Base-by-base conservation (phyloP, 53 echinoderm and acorn worm genomes). In the Hippasteria phrygiana region DNA sequence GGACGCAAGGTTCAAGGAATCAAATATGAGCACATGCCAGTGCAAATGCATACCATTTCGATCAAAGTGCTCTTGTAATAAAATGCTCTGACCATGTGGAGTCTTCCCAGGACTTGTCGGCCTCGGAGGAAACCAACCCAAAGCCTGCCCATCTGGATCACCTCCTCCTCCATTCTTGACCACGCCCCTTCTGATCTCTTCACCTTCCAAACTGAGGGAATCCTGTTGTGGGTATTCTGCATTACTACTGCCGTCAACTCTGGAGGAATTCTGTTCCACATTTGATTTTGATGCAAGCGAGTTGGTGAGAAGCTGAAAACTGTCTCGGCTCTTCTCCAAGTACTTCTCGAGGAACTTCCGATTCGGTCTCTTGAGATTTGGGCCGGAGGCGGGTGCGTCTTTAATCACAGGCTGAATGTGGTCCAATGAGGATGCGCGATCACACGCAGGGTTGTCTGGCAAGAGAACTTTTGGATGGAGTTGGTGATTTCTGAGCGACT, bases 321-420 rank as follows among this genome's bases (percentile, higher is more conserved):
- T 85, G 26, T 85, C 85, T 4, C 70, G 50, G 71, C 85, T 85
- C 85, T 85, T 85, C 70, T 85, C 85, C 26, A 90, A 72, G 73
- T 81, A 82, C 43, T 81, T 90, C 40, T 90, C 73, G 5, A 90
- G 74, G 47, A 82, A 90, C 33, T 73, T 80, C 17, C 74, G 73
- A 62, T 82, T 81, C 34, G 90, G 42, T 56, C 90, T 55, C 32
- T 59, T 62, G 33, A 74, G 16, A 24, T 62, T 71, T 28, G 51
- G 46, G 34, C 38, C 48, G 62, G 40, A 70, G 55, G 82, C 1
- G 31, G 42, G 62, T 43, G 40, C 33, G 24, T 72, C 59, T 73
- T 66, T 62, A 47, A 66, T 88, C 14, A 76, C 71, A 17, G 80
- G 71, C 55, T 79, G 69, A 39, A 39, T 39, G 38, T 45, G 38